Evolutionary conservation across 2,797 vertebrate species (phyloP), one percentile per base, ranked within the genome.

Genomic region (Sebastes glaucus): DNA sequence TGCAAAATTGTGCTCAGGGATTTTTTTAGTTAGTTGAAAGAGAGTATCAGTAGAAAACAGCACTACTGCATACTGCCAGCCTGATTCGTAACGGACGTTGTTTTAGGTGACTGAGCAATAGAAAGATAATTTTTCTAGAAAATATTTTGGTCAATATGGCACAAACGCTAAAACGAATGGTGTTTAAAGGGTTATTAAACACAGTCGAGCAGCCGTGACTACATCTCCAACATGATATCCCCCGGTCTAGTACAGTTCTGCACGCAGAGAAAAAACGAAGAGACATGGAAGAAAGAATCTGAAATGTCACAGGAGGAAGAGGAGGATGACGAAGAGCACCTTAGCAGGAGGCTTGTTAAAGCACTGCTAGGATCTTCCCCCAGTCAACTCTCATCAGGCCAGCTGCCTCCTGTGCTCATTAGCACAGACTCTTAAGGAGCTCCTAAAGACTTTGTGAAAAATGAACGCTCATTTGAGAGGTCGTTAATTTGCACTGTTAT

Each of bases 381-480:
- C 89, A 91, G 92, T 94, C 92, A 94, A 93, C 93, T 93, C 92
- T 94, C 96, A 95, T 95, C 95, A 95, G 94, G 94, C 94, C 95
- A 95, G 95, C 95, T 96, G 95, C 95, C 95, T 95, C 94, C 95
- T 94, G 95, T 90, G 95, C 95, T 96, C 96, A 96, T 96, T 96
- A 96, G 95, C 95, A 89, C 91, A 92, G 95, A 95, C 95, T 96
- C 95, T 96, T 96, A 96, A 97, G 96, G 95, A 96, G 95, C 96
- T 97, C 95, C 95, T 96, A 97, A 97, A 97, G 96, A 96, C 95
- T 96, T 96, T 96, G 95, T 96, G 95, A 97, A 96, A 97, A 97
- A 96, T 96, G 95, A 96, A 96, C 93, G 94, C 95, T 96, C 96
- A 95, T 96, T 96, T 95, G 95, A 96, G 95, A 96, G 96, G 96